phyloP scores from a whole-genome alignment of 2,888 invertebrate species.

The Arctia plantaginis region DNA sequence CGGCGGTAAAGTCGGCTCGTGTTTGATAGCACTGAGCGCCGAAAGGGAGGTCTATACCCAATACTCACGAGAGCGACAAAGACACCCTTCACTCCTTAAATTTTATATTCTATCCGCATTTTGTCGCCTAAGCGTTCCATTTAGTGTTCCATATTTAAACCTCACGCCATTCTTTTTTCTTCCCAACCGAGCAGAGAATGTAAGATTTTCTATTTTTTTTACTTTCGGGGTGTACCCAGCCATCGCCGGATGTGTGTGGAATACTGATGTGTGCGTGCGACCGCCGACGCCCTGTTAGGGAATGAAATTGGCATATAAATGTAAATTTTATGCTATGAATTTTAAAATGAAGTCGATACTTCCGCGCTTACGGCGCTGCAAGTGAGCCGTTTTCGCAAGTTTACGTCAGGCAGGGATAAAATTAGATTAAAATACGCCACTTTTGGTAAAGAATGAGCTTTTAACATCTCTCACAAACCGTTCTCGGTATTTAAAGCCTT shows the following conservation, averaged over 20 bases:
- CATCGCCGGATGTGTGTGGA: slow-evolving; percentile 75
- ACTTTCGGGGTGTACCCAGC: slow-evolving; percentile 73
- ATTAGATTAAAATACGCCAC: slow-evolving; percentile 80
- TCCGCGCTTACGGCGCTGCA: slow-evolving; percentile 74
- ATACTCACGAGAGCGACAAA: slow-evolving; percentile 62
- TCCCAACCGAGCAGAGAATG: slow-evolving; percentile 76
- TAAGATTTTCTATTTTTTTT: slow-evolving; percentile 78
- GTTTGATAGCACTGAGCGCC: slow-evolving; percentile 73
- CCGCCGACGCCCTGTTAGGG: slow-evolving; percentile 83
- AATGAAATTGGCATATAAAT: slow-evolving; percentile 87
- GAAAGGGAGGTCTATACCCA: slow-evolving; percentile 65
- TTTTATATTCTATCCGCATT: slow-evolving; percentile 87
- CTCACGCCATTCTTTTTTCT: slow-evolving; percentile 81
- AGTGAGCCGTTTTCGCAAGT: slow-evolving; percentile 75
- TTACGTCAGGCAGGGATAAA: slow-evolving; percentile 77
- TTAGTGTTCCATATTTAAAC: slow-evolving; percentile 87
- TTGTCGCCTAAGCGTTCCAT: slow-evolving; percentile 87
- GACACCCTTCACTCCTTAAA: slow-evolving; percentile 77
- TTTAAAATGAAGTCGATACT: slow-evolving; percentile 86
- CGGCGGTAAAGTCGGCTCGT: slow-evolving; percentile 81
- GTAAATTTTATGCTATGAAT: slow-evolving; percentile 87
- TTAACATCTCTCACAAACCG: slow-evolving; percentile 62
- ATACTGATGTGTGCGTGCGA: slow-evolving; percentile 85
- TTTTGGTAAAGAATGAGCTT: slow-evolving; percentile 76
- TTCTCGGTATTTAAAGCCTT: slow-evolving; percentile 28